Conservation (phyloP, 2,888 invertebrate genomes). For the Toxonevra muliebris region DNA sequence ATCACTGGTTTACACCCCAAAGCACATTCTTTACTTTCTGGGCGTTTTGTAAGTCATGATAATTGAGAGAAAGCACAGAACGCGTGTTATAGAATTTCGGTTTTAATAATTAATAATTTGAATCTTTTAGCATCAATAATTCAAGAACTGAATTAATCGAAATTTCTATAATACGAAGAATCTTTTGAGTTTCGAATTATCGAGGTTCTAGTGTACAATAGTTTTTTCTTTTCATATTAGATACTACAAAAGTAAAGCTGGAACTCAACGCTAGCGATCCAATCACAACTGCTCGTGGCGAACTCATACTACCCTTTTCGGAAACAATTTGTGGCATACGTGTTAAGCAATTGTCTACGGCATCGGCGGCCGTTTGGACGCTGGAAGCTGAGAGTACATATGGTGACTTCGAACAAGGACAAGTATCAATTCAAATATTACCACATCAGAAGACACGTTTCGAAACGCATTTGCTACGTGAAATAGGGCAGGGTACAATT, state of each 20-base stretch:
- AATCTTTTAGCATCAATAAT: no score
- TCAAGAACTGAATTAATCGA: no score
- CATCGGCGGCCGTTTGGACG: slow-evolving; percentile 40
- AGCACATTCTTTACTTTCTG: no score
- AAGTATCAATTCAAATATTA: slow-evolving; percentile 36
- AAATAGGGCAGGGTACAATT: slow-evolving; percentile 41
- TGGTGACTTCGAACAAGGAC: slow-evolving; percentile 35
- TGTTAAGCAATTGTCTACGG: slow-evolving; percentile 39
- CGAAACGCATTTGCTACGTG: slow-evolving; percentile 40
- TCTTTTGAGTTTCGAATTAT: no score
- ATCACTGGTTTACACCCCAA: no score
- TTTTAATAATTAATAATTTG: no score
- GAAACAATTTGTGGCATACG: slow-evolving; percentile 45
- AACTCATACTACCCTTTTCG: slow-evolving; percentile 41
- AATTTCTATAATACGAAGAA: no score
- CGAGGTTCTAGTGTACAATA: no score
- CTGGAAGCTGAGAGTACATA: slow-evolving; percentile 40
- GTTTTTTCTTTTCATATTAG: slow-evolving; percentile 27
- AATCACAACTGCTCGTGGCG: slow-evolving; percentile 41
- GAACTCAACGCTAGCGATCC: slow-evolving; percentile 38
- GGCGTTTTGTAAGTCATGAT: no score
- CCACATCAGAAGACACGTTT: slow-evolving; percentile 38
- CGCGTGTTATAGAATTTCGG: no score
- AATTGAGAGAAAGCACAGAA: no score
- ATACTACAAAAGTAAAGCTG: slow-evolving; percentile 35